Base-by-base conservation (phyloP, 1,140 invertebrate genomes). In the Diorhabda sublineata region DNA sequence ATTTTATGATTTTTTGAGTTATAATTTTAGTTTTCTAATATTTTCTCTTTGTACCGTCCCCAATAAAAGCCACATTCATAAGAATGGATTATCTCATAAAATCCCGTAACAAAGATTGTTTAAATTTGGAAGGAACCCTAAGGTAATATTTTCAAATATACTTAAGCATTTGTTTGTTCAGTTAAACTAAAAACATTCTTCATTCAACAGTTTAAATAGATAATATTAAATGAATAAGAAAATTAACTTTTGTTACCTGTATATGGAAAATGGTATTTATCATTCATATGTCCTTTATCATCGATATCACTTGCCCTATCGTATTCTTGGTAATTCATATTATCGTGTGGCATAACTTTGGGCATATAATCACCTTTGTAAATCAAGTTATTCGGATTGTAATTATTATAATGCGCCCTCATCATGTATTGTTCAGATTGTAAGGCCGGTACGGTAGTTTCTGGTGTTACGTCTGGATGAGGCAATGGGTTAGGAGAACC, bases 191-290 rank as follows among this genome's bases (percentile, higher is more conserved):
- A 26, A 26, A 26, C 26, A 26, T 26, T 26, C 26, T 26, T 26
- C 26, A 1, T 1, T 26, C 26, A 26, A 26, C 26, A 26, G 26
- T 26, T 26, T 26, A 26, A 26, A 26, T 26, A 26, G 26, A 26
- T 26, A 1, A 26, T 26, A 26, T 26, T 26, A 26, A 26, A 26
- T 26, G 26, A 26, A 26, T 26, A 1, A 26, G 26, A 26, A 26
- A 26, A 26, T 26, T 26, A 26, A 26, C 26, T 26, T 26, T 26
- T 1, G 26, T 44, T 75, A 86, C 86, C 86, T 77, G 89, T 91
- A 73, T 92, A 92, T 0, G 90, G 90, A 74, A 91, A 92, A 63
- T 89, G 79, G 80, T 92, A 93, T 81, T 92, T 92, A 73, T 92
- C 91, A 64, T 89, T 88, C 5, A 89, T 76, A 69, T 88, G 87